Evolutionary conservation across 2,888 invertebrate genomes (phyloP).

Genomic region (Antitype chi): DNA sequence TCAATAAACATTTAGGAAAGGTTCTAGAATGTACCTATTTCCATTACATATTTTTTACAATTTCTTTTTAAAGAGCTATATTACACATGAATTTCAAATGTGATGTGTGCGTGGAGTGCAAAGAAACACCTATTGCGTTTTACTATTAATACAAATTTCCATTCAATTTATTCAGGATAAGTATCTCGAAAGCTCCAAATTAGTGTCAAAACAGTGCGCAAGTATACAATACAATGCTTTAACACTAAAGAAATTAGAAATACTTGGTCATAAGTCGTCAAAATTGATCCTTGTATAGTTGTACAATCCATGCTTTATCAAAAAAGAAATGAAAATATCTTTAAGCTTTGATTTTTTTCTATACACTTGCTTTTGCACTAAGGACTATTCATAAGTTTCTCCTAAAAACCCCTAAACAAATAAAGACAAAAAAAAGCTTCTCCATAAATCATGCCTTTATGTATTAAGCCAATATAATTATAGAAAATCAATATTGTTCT

Average conservation of each 20-base stretch:
- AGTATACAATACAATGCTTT: slow-evolving; percentile 19
- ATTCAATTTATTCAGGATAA: not conserved
- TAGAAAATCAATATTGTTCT: not conserved
- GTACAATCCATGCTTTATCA: slow-evolving; percentile 33
- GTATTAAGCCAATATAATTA: not conserved
- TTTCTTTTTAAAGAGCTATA: not conserved
- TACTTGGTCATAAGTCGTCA: slow-evolving; percentile 39
- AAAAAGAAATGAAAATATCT: slow-evolving; percentile 1
- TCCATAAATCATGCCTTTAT: not conserved
- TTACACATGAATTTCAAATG: not conserved
- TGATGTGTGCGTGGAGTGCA: not conserved
- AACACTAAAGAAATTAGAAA: slow-evolving; percentile 29
- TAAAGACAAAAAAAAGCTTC: too few species aligned
- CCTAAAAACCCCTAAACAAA: too few species aligned
- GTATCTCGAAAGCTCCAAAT: slow-evolving; percentile 17
- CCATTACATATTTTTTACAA: not conserved
- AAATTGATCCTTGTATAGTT: slow-evolving; percentile 26
- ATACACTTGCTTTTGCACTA: not conserved
- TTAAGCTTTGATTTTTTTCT: not conserved
- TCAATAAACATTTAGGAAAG: not conserved
- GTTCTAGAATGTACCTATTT: not conserved
- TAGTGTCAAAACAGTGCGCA: slow-evolving; percentile 22
- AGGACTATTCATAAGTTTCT: not conserved
- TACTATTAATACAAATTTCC: not conserved
- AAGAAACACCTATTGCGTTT: slow-evolving; percentile 3